Conservation (phyloP, 2,797 vertebrate species). For the Synaphobranchus kaupii region DNA sequence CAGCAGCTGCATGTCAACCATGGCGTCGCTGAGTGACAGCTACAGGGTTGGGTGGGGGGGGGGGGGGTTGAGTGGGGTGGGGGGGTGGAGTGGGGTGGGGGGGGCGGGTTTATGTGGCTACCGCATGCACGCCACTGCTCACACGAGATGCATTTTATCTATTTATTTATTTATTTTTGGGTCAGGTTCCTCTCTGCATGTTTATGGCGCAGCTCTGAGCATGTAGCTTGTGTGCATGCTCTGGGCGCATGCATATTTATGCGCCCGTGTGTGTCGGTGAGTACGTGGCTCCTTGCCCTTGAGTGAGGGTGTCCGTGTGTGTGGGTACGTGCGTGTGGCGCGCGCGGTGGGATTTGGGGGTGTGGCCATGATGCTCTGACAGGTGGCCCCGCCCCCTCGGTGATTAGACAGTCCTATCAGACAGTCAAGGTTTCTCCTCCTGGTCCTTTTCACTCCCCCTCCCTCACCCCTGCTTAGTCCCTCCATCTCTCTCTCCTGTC, state of each 20-base stretch:
- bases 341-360: no score
- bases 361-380: not conserved
- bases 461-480: not conserved
- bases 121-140: not conserved
- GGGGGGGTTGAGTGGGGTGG: not conserved
- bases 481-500: not conserved
- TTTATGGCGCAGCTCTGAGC: not conserved
- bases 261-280: not conserved
- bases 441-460: not conserved
- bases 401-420: slow-evolving; percentile 18
- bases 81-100: not conserved
- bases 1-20: not conserved
- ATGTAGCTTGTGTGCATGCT: not conserved
- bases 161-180: not conserved
- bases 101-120: not conserved
- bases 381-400: not conserved
- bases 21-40: not conserved
- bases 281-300: not conserved
- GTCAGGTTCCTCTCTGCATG: not conserved
- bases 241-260: not conserved
- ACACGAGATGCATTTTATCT: not conserved
- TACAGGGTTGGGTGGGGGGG: not conserved
- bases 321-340: no score
- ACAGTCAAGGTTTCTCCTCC: not conserved
- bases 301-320: not conserved